phyloP scores from a whole-genome alignment of 2,888 invertebrate species.

The Hedya salicella region DNA sequence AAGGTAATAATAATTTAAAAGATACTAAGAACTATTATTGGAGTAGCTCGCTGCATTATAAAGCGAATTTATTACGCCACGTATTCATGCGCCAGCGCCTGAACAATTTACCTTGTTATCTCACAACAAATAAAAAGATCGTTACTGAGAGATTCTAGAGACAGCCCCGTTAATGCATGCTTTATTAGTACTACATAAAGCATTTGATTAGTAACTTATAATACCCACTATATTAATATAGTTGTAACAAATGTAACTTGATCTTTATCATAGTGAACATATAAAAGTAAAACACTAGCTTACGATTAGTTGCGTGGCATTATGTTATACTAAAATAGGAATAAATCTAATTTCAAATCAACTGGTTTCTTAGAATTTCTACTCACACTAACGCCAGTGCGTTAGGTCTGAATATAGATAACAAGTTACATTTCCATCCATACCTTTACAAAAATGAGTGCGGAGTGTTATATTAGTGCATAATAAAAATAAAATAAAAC shows the following conservation, averaged over 20 bases:
- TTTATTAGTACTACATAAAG: conserved; percentile 43
- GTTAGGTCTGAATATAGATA: too few species aligned
- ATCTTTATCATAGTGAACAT: conserved; percentile 1
- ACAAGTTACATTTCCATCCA: conserved; percentile 59
- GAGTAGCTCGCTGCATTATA: too few species aligned
- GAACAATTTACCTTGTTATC: conserved; percentile 64
- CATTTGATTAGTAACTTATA: conserved; percentile 59
- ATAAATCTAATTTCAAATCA: too few species aligned
- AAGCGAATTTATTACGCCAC: neutral
- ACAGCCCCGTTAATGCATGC: conserved; percentile 58
- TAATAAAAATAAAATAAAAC: conserved; percentile 67
- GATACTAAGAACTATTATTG: too few species aligned
- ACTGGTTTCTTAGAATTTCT: too few species aligned
- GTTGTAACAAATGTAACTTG: conserved; percentile 54
- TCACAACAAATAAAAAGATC: conserved; percentile 84
- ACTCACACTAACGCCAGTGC: too few species aligned
- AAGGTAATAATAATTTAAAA: too few species aligned
- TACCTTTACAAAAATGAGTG: conserved; percentile 73
- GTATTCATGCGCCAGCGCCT: conserved; percentile 13
- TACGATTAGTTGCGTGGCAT: too few species aligned
- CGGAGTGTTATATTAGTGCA: conserved; percentile 76
- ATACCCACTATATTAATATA: conserved; percentile 45
- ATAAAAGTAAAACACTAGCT: neutral
- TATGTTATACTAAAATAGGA: too few species aligned
- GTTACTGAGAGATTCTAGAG: conserved; percentile 49